These are phyloP conservation scores for Brachymystax lenok DNA, from an alignment of 2,797 vertebrate genomes.

Conservation along the genomic window DNA sequence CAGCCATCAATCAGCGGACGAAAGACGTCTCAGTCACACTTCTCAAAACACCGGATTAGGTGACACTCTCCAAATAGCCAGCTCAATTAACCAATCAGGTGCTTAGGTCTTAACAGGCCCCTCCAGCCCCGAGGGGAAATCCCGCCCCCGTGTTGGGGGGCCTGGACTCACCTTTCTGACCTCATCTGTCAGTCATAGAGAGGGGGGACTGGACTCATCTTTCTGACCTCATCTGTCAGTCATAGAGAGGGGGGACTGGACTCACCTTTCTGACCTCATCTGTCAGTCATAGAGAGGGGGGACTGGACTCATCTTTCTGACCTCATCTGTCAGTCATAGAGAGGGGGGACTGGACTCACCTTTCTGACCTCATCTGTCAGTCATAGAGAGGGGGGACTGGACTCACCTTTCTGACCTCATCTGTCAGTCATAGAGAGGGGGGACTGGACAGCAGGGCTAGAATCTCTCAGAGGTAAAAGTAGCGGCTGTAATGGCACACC, in stretches of 20 bases:
- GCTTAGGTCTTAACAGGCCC: background rate
- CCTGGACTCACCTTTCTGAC: background rate
- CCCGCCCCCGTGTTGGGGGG: background rate
- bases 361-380: too few relatives aligned
- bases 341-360: too few relatives aligned
- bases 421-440: background rate
- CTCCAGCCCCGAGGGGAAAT: background rate
- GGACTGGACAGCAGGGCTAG: background rate
- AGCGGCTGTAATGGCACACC: background rate
- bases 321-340: background rate
- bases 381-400: background rate
- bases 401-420: too few relatives aligned
- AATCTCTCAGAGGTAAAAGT: background rate
- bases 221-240: background rate
- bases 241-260: background rate
- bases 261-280: background rate
- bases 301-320: background rate
- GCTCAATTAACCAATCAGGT: slow-evolving; percentile 4
- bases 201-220: background rate
- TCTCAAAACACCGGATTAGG: background rate
- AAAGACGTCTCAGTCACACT: background rate
- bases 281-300: background rate
- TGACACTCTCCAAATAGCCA: background rate
- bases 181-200: background rate
- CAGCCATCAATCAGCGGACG: slow-evolving; percentile 1